phyloP scores from a whole-genome alignment of 2,797 vertebrate species.

The Alfaro cultratus region DNA sequence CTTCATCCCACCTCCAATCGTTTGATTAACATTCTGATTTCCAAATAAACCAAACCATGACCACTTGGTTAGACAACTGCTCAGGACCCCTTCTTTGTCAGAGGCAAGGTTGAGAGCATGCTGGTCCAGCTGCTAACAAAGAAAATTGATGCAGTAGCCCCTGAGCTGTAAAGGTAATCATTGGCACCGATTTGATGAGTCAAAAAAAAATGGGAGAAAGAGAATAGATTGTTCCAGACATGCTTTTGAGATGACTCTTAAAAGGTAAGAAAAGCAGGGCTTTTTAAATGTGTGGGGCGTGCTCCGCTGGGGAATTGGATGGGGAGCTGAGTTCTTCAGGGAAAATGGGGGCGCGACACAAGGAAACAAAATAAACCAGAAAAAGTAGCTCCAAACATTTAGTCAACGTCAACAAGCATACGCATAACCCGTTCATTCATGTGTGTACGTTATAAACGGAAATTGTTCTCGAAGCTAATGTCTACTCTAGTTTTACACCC shows the following conservation, averaged over 20 bases:
- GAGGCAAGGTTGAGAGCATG: constrained; percentile 50
- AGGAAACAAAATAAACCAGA: too few species aligned
- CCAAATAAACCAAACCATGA: constrained; percentile 28
- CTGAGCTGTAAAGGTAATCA: constrained; percentile 41
- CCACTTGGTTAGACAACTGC: constrained; percentile 39
- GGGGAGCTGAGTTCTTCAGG: too few species aligned
- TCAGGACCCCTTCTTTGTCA: constrained; percentile 39
- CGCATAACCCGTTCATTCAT: too few species aligned
- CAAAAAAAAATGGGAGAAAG: constrained; percentile 4
- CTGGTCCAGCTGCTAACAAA: constrained; percentile 51
- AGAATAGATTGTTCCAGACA: constrained; percentile 32
- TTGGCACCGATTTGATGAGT: constrained; percentile 20
- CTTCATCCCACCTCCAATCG: neutral
- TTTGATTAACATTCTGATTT: too few species aligned
- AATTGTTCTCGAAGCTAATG: too few species aligned
- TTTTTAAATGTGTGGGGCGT: too few species aligned
- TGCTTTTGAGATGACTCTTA: constrained; percentile 27
- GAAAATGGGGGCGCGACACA: too few species aligned
- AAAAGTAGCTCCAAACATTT: too few species aligned
- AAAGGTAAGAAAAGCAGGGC: neutral
- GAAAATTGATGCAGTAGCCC: constrained; percentile 33
- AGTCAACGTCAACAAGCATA: too few species aligned
- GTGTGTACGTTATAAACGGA: too few species aligned
- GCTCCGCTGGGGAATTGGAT: too few species aligned
- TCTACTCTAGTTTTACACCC: too few species aligned